Evolutionary conservation across 2,888 invertebrate species (phyloP), one percentile per base, ranked within the genome.

Genomic region (Leptopilina myrica): DNA sequence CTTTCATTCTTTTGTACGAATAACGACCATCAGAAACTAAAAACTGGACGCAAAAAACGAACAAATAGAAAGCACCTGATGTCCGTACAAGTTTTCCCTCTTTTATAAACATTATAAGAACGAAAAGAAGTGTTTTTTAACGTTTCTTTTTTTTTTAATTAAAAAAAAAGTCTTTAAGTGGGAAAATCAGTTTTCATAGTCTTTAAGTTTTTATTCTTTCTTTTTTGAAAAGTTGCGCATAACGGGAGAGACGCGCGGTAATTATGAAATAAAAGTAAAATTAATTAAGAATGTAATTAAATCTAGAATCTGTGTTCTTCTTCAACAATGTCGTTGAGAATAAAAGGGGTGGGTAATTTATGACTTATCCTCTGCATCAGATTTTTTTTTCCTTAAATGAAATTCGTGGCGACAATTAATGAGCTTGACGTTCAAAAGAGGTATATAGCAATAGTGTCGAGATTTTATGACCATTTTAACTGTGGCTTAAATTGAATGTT

Each of bases 381-480:
- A 1, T 43, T 8, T 26, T 53, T 69, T 69, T 62, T 26, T 53
- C 15, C 69, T 69, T 69, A 26, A 69, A 53, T 67, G 49, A 67
- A 67, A 67, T 43, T 67, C 49, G 67, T 49, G 67, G 49, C 67
- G 46, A 14, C 15, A 14, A 62, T 62, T 62, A 62, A 20, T 67
- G 49, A 67, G 49, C 12, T 49, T 49, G 53, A 69, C 26, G 26
- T 53, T 69, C n/a, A 53, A 69, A 69, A 14, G 69, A 14, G 69
- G 66, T 49, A 49, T 46, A 46, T 53, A 26, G 69, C 69, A 69
- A 69, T 53, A 69, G 20, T 53, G 53, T 49, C 20, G 49, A 46
- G 69, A 69, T 69, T 69, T 69, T 69, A 69, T 69, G 69, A 69
- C 53, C 26, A 46, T 12, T 53, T 69, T 69, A 69, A 69, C 53